These are phyloP conservation scores for Perca fluviatilis DNA, from an alignment of 2,113 vertebrate species.

Conservation along the genomic window DNA sequence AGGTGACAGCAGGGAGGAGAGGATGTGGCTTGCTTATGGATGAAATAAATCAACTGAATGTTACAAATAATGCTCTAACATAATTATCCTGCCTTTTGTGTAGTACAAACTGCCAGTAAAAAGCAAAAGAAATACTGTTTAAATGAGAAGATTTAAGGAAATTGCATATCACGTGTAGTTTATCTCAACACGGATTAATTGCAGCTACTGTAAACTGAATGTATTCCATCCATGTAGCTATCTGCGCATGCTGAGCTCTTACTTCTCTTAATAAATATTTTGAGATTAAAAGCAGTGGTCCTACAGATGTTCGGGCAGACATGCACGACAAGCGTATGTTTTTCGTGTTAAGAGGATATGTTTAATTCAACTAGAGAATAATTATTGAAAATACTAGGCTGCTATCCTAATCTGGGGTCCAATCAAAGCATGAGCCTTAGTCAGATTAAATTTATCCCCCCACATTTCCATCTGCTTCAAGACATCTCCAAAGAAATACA, in stretches of 20 bases:
- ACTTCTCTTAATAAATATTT: constrained; percentile 71
- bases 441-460: constrained; percentile 84
- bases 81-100: constrained; percentile 30
- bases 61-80: constrained; percentile 47
- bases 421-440: constrained; percentile 83
- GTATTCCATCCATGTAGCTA: constrained; percentile 7
- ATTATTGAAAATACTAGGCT: constrained; percentile 83
- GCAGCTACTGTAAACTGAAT: constrained; percentile 35
- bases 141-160: constrained; percentile 5
- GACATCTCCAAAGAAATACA: constrained; percentile 81
- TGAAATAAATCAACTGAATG: constrained; percentile 65
- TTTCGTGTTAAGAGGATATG: constrained; percentile 81
- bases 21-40: constrained; percentile 30
- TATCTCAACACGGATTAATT: constrained; percentile 16
- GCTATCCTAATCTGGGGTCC: constrained; percentile 83
- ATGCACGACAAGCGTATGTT: constrained; percentile 76
- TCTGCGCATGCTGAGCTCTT: constrained; percentile 28
- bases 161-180: neutral
- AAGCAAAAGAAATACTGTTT: constrained; percentile 6
- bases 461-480: constrained; percentile 84
- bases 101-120: neutral
- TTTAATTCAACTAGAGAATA: constrained; percentile 84
- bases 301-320: constrained; percentile 77
- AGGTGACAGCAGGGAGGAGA: constrained; percentile 42
- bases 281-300: constrained; percentile 73